These are phyloP conservation scores for Lapara coniferarum DNA, from an alignment of 2,888 invertebrate genomes.

Conservation along the genomic window DNA sequence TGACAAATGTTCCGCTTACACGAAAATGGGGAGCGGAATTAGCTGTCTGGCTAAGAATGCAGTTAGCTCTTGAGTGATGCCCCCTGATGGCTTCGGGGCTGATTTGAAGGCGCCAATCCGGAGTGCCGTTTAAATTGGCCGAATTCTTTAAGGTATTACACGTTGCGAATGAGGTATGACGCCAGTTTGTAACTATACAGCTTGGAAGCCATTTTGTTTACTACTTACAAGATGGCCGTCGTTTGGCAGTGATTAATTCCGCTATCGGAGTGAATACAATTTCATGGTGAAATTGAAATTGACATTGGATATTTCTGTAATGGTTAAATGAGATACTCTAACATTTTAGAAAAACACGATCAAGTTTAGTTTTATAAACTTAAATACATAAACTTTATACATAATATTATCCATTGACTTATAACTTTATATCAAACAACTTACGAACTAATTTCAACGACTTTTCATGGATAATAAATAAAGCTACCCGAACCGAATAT, in stretches of 20 bases:
- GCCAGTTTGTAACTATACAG: not conserved
- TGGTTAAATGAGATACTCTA: no score
- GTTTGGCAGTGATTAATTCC: not conserved
- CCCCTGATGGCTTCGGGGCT: conserved; percentile 48
- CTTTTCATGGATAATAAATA: not conserved
- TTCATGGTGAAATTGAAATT: no score
- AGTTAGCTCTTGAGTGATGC: conserved; percentile 76
- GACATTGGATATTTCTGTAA: no score
- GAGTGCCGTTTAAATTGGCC: conserved; percentile 20
- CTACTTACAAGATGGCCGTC: conserved; percentile 9
- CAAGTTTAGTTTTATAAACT: not conserved
- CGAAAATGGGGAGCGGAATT: conserved; percentile 78
- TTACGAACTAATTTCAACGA: no score
- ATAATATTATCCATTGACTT: not conserved
- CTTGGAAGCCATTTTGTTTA: conserved; percentile 19
- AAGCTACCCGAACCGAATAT: not conserved
- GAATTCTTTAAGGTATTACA: conserved; percentile 24
- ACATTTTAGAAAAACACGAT: no score
- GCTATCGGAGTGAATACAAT: no score
- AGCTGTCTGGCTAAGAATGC: conserved; percentile 79
- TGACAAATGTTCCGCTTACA: conserved; percentile 79
- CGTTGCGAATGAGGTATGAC: conserved; percentile 12
- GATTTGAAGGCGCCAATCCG: conserved; percentile 25
- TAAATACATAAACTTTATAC: not conserved
- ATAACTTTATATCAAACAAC: no score